phyloP scores from a whole-genome alignment of 2,113 vertebrate species.

The Hyperoodon ampullatus region DNA sequence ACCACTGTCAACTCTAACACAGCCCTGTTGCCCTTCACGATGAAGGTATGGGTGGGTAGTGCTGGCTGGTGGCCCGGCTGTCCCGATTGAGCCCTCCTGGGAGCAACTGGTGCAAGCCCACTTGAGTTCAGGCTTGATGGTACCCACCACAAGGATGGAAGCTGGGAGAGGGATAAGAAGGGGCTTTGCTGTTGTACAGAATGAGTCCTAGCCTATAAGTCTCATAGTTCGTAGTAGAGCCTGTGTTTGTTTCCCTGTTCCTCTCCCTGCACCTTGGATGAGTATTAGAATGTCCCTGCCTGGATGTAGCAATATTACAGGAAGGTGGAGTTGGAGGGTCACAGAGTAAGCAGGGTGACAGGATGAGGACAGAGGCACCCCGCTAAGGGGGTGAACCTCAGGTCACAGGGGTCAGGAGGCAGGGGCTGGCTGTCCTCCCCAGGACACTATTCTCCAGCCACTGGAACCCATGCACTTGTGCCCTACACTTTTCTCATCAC shows the following conservation, averaged over 20 bases:
- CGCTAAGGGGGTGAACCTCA: neutral
- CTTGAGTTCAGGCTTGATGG: neutral
- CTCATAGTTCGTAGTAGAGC: neutral
- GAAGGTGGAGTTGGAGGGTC: neutral
- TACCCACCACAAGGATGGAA: neutral
- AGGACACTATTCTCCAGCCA: neutral
- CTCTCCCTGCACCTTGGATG: neutral
- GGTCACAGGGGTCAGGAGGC: neutral
- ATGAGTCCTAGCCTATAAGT: neutral
- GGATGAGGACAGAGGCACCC: neutral
- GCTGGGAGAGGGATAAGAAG: neutral
- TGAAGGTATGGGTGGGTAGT: neutral
- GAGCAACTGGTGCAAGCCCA: neutral
- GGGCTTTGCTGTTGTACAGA: neutral
- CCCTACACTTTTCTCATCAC: neutral
- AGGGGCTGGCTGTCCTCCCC: neutral
- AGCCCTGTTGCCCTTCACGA: neutral
- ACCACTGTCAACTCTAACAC: neutral
- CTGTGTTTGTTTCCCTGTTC: neutral
- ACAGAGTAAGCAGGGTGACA: neutral
- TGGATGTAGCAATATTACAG: neutral
- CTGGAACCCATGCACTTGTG: neutral
- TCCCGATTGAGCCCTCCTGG: neutral
- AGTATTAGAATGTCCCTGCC: neutral
- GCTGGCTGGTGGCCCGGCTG: too few species aligned